Evolutionary conservation across 2,797 vertebrate species (phyloP), one percentile per base, ranked within the genome.

Genomic region (Gastrophryne carolinensis): DNA sequence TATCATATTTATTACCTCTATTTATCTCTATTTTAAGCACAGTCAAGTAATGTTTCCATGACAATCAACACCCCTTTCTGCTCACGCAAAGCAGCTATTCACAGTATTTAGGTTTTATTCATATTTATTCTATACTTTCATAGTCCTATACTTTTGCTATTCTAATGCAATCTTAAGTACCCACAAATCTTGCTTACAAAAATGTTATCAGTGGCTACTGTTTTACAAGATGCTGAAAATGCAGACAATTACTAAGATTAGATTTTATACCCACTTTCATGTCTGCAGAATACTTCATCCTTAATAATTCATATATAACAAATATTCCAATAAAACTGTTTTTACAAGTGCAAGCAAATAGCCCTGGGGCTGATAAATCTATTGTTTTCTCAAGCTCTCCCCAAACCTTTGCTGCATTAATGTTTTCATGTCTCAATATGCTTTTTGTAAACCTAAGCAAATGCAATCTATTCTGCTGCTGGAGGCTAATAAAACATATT

Each of bases 281-380:
- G 26, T 60, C 54, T 75, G 30, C 12, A 65, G 41, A 61, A 4
- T 23, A 39, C 52, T 70, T 53, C 29, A 21, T 13, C 17, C 24
- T 72, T 30, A 62, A 23, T 26, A 49, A 62, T 62, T 34, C 32
- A 41, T 63, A 44, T 32, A 6, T 39, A 70, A 53, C 34, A 50
- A 23, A 57, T 32, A 29, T 27, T 41, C 73, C 19, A 23, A 52
- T 56, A 76, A 77, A 49, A 6, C 19, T 29, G 32, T 71, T 70
- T 63, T 71, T 12, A 41, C 21, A 68, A 67, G 56, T 68, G 54
- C 52, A 37, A 62, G 24, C 44, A 71, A 76, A 76, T 69, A 19
- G 69, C 35, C 24, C 27, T 34, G 17, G 62, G 54, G 65, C 37
- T 63, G 52, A 70, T 70, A 64, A 71, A 77, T 39, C 19, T 30